Evolutionary conservation across 2,888 invertebrate genomes (phyloP).

Genomic region (Caradrina kadenii): DNA sequence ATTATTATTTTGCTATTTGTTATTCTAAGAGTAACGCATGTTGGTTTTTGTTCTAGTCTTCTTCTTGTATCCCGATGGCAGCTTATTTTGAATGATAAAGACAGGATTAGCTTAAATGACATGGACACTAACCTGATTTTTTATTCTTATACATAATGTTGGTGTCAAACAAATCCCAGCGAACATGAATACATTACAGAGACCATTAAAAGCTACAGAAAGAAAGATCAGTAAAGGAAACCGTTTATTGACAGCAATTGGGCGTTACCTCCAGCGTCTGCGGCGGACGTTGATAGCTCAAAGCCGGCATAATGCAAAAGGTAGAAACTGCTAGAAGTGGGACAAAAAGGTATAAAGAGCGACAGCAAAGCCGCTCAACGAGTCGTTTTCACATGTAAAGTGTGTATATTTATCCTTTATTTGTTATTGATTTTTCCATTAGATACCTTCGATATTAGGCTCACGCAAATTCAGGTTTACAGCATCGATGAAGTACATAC

Average conservation of each 20-base stretch:
- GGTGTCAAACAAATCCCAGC: neutral
- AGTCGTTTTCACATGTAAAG: neutral
- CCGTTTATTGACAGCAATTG: slow-evolving; percentile 11
- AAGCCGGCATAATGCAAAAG: slow-evolving; percentile 14
- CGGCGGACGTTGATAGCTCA: slow-evolving; percentile 16
- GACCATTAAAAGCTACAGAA: neutral
- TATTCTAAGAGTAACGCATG: too few relatives aligned
- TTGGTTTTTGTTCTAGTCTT: too few relatives aligned
- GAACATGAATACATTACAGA: neutral
- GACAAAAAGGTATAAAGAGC: slow-evolving; percentile 10
- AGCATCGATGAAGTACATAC: neutral
- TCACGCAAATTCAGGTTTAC: neutral
- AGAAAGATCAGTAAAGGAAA: slow-evolving; percentile 1
- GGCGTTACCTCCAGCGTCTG: slow-evolving; percentile 6
- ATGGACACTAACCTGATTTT: too few relatives aligned
- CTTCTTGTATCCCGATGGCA: neutral
- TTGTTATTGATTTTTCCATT: slow-evolving; percentile 12
- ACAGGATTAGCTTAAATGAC: too few relatives aligned
- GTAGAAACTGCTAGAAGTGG: neutral
- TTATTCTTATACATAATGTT: neutral
- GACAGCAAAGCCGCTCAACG: slow-evolving; percentile 6
- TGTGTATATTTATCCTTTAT: slow-evolving; percentile 17
- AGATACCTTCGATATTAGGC: neutral
- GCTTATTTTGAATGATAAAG: neutral
- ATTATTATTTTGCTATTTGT: too few relatives aligned